These are phyloP conservation scores for Hipposideros armiger DNA, from an alignment of 2,113 vertebrate species.

Conservation along the genomic window DNA sequence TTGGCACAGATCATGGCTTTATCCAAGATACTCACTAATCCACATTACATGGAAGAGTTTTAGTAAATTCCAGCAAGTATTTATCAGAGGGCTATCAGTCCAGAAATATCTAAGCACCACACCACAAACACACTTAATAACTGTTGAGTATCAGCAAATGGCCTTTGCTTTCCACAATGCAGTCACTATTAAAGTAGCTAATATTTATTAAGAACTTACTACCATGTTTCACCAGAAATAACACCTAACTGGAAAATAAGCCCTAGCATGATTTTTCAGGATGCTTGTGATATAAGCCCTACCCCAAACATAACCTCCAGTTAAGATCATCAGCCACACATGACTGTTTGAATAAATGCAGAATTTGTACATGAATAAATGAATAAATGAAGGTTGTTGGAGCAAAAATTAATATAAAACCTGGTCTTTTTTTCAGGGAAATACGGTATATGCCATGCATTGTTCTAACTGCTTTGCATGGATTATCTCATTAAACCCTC, in stretches of 20 bases:
- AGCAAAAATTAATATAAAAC: too few species aligned
- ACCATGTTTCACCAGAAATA: too few species aligned
- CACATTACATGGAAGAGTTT: constrained; percentile 74
- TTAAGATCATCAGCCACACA: too few species aligned
- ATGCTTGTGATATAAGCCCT: too few species aligned
- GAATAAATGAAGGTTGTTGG: too few species aligned
- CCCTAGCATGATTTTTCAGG: too few species aligned
- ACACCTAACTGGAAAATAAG: too few species aligned
- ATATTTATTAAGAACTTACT: not conserved
- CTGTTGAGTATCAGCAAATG: constrained; percentile 78
- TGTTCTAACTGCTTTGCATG: not conserved
- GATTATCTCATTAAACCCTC: not conserved
- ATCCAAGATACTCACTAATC: not conserved
- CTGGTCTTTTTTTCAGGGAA: too few species aligned
- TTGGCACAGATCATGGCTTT: constrained; percentile 81
- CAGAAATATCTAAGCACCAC: constrained; percentile 69
- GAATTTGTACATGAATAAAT: too few species aligned
- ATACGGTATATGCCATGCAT: not conserved
- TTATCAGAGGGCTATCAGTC: constrained; percentile 81
- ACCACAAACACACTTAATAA: constrained; percentile 67
- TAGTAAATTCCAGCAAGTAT: constrained; percentile 82
- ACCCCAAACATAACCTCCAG: too few species aligned
- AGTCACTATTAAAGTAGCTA: constrained; percentile 13
- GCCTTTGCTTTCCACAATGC: constrained; percentile 78
- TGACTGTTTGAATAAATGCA: too few species aligned